Evolutionary conservation across 2,797 vertebrate genomes (phyloP).

Genomic region (Sciurus carolinensis): DNA sequence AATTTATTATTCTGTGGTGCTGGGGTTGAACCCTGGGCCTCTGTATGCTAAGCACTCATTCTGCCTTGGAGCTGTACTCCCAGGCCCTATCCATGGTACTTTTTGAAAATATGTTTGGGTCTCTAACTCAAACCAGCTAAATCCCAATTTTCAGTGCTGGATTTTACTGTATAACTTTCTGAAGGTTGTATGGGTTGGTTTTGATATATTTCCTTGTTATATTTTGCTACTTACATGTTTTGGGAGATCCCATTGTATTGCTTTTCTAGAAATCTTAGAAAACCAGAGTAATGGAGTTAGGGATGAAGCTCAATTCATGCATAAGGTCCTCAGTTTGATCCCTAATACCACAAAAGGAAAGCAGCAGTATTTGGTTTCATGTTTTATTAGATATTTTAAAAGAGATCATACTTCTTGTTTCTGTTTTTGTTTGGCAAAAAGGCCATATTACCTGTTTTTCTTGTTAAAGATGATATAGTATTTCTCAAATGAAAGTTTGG

Average conservation of each 20-base stretch:
- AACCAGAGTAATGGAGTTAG: background rate
- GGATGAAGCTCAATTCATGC: background rate
- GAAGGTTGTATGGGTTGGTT: background rate
- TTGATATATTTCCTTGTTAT: conserved; percentile 8
- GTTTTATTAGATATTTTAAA: conserved; percentile 34
- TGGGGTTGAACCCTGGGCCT: background rate
- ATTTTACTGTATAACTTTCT: background rate
- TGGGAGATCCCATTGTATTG: conserved; percentile 24
- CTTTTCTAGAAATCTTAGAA: conserved; percentile 53
- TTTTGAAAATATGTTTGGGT: conserved; percentile 29
- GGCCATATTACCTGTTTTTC: background rate
- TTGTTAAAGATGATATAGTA: conserved; percentile 26
- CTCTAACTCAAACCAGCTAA: background rate
- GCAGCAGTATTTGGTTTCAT: background rate
- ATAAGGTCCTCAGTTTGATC: background rate
- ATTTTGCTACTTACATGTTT: conserved; percentile 54
- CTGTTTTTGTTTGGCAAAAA: conserved; percentile 35
- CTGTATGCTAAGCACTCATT: background rate
- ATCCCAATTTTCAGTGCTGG: background rate
- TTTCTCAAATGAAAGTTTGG: conserved; percentile 63
- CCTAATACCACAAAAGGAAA: background rate
- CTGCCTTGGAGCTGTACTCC: background rate
- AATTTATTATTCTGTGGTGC: background rate
- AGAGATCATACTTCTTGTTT: conserved; percentile 38
- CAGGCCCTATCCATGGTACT: background rate